A percentile compares a stretch with the other conserved stretches of the same genome.
phyloP scores from a whole-genome alignment of 1,140 invertebrate species.

The Musca vetustissima region DNA sequence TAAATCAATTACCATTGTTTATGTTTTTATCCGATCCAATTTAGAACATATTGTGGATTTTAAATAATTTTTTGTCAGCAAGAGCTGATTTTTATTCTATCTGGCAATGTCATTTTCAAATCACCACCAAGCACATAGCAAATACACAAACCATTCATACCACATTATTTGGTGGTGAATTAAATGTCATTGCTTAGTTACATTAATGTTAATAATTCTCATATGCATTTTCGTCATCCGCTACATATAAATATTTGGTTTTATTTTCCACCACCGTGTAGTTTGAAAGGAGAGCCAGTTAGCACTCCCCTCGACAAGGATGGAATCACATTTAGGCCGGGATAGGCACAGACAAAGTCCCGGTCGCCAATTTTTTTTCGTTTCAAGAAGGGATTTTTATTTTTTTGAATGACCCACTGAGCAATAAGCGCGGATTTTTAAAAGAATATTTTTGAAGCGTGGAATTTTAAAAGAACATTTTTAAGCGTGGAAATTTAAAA shows the following conservation, averaged over 20 bases:
- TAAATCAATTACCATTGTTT: too few species aligned
- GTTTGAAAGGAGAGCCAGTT: slow-evolving; percentile 95
- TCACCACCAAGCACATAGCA: not conserved
- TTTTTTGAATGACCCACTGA: too few species aligned
- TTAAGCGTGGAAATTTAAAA: too few species aligned
- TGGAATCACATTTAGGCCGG: slow-evolving; percentile 71
- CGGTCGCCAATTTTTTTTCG: slow-evolving; percentile 27
- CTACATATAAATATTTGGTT: not conserved
- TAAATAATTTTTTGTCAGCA: too few species aligned
- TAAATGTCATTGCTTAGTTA: not conserved
- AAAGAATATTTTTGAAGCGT: too few species aligned
- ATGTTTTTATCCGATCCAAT: too few species aligned
- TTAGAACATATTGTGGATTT: too few species aligned
- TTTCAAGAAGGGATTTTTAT: too few species aligned
- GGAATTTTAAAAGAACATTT: too few species aligned
- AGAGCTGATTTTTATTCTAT: too few species aligned
- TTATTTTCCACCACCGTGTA: slow-evolving; percentile 62
- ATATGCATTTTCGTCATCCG: not conserved
- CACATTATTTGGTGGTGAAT: not conserved
- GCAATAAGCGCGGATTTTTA: too few species aligned
- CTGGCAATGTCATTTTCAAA: not conserved
- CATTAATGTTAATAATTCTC: not conserved
- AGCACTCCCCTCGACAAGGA: slow-evolving; percentile 95
- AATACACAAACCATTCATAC: not conserved
- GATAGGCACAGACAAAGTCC: slow-evolving; percentile 59